Evolutionary conservation across 2,888 invertebrate species (phyloP).

Genomic region (Amphipyra berbera): DNA sequence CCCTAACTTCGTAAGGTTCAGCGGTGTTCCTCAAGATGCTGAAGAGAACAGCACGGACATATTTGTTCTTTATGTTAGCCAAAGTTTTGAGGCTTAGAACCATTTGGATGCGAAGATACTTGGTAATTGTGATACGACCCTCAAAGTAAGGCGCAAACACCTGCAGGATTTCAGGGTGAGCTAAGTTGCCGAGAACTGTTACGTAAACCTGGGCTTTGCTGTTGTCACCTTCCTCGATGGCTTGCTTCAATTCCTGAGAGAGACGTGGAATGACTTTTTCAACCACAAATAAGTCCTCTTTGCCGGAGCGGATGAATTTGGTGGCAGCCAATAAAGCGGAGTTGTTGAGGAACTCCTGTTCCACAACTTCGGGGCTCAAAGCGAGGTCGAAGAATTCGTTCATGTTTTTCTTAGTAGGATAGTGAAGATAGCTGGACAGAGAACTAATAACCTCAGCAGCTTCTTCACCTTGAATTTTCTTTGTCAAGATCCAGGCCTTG

Average conservation of each 20-base stretch:
- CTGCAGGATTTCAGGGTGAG: constrained; percentile 89
- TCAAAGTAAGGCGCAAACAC: constrained; percentile 92
- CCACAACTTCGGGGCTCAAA: constrained; percentile 84
- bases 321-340: constrained; percentile 90
- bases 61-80: constrained; percentile 82
- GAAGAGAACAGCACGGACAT: constrained; percentile 90
- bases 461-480: constrained; percentile 87
- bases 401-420: constrained; percentile 91
- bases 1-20: constrained; percentile 91
- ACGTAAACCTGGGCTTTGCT: constrained; percentile 90
- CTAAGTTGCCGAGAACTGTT: constrained; percentile 91
- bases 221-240: constrained; percentile 88
- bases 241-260: constrained; percentile 84
- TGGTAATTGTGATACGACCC: constrained; percentile 87
- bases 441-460: constrained; percentile 90
- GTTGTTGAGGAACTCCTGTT: constrained; percentile 87
- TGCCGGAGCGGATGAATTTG: constrained; percentile 89
- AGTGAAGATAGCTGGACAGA: constrained; percentile 86
- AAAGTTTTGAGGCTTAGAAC: constrained; percentile 89
- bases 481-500: constrained; percentile 89
- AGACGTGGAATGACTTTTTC: constrained; percentile 91
- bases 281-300: constrained; percentile 87
- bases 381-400: constrained; percentile 90
- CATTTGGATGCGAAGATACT: constrained; percentile 91
- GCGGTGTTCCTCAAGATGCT: constrained; percentile 92